Conservation (phyloP, 1,140 invertebrate genomes). For the Homarus americanus region DNA sequence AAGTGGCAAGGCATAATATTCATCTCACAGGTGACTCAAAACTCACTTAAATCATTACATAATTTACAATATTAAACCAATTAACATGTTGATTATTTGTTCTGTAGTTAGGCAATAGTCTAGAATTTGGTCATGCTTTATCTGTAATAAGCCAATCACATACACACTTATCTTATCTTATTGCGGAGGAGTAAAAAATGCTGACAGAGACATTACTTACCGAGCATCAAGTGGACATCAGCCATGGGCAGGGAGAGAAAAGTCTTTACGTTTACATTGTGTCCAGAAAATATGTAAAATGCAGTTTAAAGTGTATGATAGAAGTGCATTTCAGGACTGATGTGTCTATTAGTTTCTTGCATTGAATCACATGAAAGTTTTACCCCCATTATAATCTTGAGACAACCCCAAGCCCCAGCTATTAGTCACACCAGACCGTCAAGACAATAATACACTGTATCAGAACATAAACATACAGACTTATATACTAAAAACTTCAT, state of each 20-base stretch:
- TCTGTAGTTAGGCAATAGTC: not conserved
- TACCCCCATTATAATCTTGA: not conserved
- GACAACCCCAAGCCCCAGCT: no score
- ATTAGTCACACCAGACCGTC: not conserved
- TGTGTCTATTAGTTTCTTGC: not conserved
- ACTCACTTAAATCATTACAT: no score
- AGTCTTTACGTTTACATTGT: constrained; percentile 48
- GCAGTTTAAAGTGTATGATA: not conserved
- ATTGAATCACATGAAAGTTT: not conserved
- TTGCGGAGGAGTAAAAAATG: not conserved
- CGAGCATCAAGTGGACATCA: constrained; percentile 51
- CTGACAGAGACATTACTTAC: constrained; percentile 31
- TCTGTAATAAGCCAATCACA: constrained; percentile 16
- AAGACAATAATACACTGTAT: not conserved
- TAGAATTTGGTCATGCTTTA: constrained; percentile 10
- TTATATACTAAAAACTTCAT: not conserved
- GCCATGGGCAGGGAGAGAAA: constrained; percentile 62
- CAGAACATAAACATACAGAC: not conserved
- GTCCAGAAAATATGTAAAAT: constrained; percentile 12
- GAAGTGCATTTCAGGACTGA: not conserved
- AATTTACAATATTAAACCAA: no score
- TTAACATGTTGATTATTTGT: not conserved
- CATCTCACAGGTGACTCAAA: no score
- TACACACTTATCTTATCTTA: not conserved
- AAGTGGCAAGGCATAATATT: no score